Percentiles rank a stretch among this genome's conserved stretches.
Evolutionary conservation across 2,888 invertebrate species (phyloP).

Genomic region (Tenthredo notha): DNA sequence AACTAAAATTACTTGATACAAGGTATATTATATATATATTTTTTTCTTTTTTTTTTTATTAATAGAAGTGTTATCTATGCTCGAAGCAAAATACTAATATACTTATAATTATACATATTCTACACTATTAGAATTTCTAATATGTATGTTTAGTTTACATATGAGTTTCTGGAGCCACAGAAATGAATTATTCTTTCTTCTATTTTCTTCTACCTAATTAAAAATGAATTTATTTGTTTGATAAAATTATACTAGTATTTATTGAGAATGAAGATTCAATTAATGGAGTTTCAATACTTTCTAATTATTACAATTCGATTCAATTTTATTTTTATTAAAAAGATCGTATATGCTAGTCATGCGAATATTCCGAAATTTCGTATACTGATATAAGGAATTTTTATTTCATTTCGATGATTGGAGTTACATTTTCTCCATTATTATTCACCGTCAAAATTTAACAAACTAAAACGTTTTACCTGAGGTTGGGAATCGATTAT

Average conservation of each 20-base stretch:
- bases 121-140: slow-evolving; percentile 18
- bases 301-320: slow-evolving; percentile 17
- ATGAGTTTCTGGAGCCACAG: neutral
- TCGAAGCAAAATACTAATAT: slow-evolving; percentile 30
- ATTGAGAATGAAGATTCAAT: slow-evolving; percentile 8
- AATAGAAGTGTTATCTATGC: slow-evolving; percentile 1
- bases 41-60: neutral
- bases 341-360: neutral
- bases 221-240: slow-evolving; percentile 24
- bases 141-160: slow-evolving; percentile 22
- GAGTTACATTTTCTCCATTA: neutral
- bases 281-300: slow-evolving; percentile 1
- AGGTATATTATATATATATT: neutral
- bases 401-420: neutral
- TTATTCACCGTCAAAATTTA: neutral
- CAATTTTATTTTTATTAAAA: slow-evolving; percentile 8
- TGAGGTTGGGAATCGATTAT: slow-evolving; percentile 23
- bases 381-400: neutral
- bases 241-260: neutral
- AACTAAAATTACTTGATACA: slow-evolving; percentile 30
- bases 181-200: neutral
- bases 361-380: neutral
- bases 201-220: neutral
- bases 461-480: neutral
- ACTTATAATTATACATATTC: slow-evolving; percentile 40